Percentiles rank a stretch among this genome's conserved stretches.
Conservation (phyloP, 2,113 vertebrate genomes). For the Sprattus sprattus region DNA sequence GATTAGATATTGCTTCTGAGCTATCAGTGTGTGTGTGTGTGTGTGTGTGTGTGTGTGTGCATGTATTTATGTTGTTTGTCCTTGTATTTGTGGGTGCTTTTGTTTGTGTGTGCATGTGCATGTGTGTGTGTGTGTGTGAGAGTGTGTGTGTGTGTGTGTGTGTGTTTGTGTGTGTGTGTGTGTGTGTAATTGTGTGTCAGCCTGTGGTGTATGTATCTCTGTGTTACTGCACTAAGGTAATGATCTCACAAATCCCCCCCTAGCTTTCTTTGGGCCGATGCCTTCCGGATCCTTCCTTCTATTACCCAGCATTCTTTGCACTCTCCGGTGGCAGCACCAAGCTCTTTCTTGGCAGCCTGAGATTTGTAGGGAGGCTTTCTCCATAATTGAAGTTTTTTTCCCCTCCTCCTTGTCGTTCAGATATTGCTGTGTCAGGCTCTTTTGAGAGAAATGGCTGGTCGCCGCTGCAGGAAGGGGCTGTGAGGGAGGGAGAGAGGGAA, state of each 20-base stretch:
- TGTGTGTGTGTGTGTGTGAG: not conserved
- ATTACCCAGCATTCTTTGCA: constrained; percentile 31
- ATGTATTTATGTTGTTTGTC: not conserved
- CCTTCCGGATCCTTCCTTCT: constrained; percentile 20
- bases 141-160: not conserved
- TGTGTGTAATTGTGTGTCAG: not conserved
- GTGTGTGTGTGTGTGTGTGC: constrained; percentile 4
- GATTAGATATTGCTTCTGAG: not conserved
- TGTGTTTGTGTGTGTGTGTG: constrained; percentile 8
- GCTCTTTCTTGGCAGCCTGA: constrained; percentile 53
- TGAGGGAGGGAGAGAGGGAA: not conserved
- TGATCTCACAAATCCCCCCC: not conserved
- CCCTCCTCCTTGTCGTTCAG: constrained; percentile 31
- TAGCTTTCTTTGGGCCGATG: not conserved
- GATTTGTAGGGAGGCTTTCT: constrained; percentile 73
- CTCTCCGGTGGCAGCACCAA: constrained; percentile 14
- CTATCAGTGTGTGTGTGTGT: constrained; percentile 6
- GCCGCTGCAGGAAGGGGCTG: not conserved
- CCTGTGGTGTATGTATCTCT: not conserved
- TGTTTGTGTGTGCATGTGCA: not conserved
- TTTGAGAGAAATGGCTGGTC: constrained; percentile 54
- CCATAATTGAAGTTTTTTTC: constrained; percentile 69
- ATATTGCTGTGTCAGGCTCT: constrained; percentile 68
- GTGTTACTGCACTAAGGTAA: constrained; percentile 1
- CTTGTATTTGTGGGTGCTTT: not conserved